Base-by-base conservation (phyloP, 2,888 invertebrate genomes). In the Macrosiphum euphorbiae region DNA sequence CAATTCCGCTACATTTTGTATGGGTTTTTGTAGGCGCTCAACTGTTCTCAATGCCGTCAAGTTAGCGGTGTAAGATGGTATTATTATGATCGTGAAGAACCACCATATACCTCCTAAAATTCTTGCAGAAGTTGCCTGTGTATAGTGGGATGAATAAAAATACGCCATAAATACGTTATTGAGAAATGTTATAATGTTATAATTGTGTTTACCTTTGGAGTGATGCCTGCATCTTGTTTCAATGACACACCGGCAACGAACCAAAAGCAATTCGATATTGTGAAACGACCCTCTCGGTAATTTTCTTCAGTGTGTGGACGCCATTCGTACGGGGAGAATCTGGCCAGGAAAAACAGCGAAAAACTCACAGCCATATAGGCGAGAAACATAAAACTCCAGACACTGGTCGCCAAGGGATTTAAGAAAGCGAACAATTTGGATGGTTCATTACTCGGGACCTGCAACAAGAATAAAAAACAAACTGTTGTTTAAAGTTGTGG, bases 71-170 rank as follows among this genome's bases (percentile, higher is more conserved):
- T 99, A 99, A 13, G 99, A 99, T 0, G 99, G 99, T 94, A 99
- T 98, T 96, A 99, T 99, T 96, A 99, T 99, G 85, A 99, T 97
- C 0, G 99, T 99, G 96, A 99, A 99, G 96, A 99, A 99, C 99
- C 99, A 99, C 99, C 99, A 99, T 95, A 98, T 98, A 0, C 98
- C 99, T 24, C 99, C 99, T 13, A 99, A 99, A 95, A 99, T 98
- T 92, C 99, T 96, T 0, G 99, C 99, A 11, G 98, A 98, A 4
- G 98, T 98, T 5, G 98, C 98, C 98, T 5, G 98, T 98, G 98
- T 98, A 95, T 58, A 55, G 13, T 28, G 8, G 47, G 28, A 89
- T 28, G 35, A 55, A 50, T 35, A 90, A 0, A 58, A 84, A 91
- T 1, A 61, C 11, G 0, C n/a, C 20, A 78, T 78, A 87, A 50